A percentile compares a stretch with the other conserved stretches of the same genome.
Evolutionary conservation across 1,140 invertebrate species (phyloP).

Genomic region (Aphaenogaster rudis): DNA sequence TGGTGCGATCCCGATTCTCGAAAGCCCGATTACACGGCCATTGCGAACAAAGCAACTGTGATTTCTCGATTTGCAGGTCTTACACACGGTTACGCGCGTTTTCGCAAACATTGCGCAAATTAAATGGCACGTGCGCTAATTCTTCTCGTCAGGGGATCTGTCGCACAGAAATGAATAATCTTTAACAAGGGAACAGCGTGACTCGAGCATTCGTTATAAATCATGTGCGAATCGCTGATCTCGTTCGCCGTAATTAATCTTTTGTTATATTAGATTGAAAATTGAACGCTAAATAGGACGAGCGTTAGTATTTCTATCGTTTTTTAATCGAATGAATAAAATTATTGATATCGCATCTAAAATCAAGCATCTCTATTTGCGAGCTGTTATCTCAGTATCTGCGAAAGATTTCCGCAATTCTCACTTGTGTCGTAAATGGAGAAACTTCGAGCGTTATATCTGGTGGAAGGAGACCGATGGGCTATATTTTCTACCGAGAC

Average conservation of each 20-base stretch:
- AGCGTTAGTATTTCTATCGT: not conserved
- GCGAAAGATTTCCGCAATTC: not conserved
- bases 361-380: not conserved
- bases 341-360: not conserved
- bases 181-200: not conserved
- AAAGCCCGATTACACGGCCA: not conserved
- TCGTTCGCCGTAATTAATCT: not conserved
- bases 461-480: not conserved
- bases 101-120: slow-evolving; percentile 39
- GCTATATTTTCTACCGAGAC: not conserved
- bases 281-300: not conserved
- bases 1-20: not conserved
- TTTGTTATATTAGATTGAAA: not conserved
- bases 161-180: not conserved
- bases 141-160: not conserved
- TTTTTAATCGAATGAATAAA: not conserved
- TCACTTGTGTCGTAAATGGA: slow-evolving; percentile 5
- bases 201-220: not conserved
- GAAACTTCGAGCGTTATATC: not conserved
- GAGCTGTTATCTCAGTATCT: not conserved
- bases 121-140: slow-evolving; percentile 42
- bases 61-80: not conserved
- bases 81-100: not conserved
- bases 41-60: not conserved
- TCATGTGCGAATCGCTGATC: not conserved